Evolutionary conservation across 2,888 invertebrate genomes (phyloP).

Genomic region (Leptinotarsa peninsularis): DNA sequence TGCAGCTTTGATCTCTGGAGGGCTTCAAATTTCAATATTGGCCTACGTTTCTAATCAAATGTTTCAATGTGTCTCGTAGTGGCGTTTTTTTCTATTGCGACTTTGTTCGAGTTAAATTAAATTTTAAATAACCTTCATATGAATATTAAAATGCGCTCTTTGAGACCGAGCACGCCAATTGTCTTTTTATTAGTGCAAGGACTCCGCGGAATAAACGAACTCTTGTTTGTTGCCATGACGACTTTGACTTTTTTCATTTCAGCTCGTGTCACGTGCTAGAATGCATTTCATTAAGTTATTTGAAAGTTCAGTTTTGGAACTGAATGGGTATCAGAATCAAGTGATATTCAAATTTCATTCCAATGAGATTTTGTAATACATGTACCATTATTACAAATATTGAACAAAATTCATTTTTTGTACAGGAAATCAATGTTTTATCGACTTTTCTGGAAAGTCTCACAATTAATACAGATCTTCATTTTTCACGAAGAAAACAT

Average conservation of each 20-base stretch:
- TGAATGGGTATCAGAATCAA: no score
- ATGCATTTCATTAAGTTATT: not conserved
- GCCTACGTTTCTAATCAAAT: constrained; percentile 34
- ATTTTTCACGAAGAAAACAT: no score
- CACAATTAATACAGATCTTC: no score
- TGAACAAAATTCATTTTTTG: no score
- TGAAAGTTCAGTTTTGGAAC: not conserved
- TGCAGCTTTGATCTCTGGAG: constrained; percentile 45
- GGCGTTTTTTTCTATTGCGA: constrained; percentile 23
- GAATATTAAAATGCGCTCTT: constrained; percentile 26
- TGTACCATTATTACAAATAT: no score
- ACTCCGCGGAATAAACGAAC: not conserved
- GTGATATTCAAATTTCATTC: not conserved
- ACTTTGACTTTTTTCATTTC: not conserved
- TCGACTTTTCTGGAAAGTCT: no score
- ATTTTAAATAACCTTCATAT: constrained; percentile 39
- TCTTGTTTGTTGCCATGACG: constrained; percentile 4
- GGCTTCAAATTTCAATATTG: constrained; percentile 38
- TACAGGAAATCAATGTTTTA: no score
- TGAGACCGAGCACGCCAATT: constrained; percentile 5
- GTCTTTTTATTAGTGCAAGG: constrained; percentile 23
- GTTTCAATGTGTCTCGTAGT: constrained; percentile 25
- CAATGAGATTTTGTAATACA: not conserved
- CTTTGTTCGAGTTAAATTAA: constrained; percentile 33
- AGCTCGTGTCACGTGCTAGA: not conserved